Conservation (phyloP, 2,113 vertebrate species). For the Nibea albiflora region DNA sequence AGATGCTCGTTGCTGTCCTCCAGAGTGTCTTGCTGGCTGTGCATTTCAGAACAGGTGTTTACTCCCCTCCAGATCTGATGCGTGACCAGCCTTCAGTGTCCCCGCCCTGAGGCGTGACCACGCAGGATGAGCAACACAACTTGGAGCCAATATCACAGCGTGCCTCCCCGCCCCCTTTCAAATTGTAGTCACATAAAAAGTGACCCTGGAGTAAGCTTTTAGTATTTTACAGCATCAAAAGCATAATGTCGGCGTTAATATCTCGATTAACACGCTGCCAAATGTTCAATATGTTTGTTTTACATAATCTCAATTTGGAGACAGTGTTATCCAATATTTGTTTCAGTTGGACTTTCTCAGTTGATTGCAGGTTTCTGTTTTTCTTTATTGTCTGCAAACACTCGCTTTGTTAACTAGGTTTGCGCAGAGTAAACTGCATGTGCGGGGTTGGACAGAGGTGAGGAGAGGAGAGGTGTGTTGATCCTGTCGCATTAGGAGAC, state of each 20-base stretch:
- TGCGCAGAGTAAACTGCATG: neutral
- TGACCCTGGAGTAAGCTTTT: neutral
- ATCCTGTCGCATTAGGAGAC: slow-evolving; percentile 50
- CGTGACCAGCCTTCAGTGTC: slow-evolving; percentile 52
- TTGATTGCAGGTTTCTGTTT: neutral
- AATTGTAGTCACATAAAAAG: neutral
- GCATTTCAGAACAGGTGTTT: slow-evolving; percentile 59
- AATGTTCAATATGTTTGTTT: neutral
- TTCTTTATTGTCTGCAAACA: neutral
- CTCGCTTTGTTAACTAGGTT: neutral
- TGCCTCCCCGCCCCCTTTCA: slow-evolving; percentile 2
- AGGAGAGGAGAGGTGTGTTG: slow-evolving; percentile 54
- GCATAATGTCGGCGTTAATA: neutral
- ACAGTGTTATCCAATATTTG: neutral
- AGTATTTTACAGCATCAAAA: neutral
- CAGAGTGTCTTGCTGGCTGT: slow-evolving; percentile 8
- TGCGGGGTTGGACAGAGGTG: slow-evolving; percentile 44
- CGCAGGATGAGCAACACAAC: slow-evolving; percentile 1
- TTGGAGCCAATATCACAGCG: slow-evolving; percentile 8
- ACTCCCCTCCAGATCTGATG: slow-evolving; percentile 33
- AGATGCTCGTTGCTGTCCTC: slow-evolving; percentile 37
- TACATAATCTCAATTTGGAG: neutral
- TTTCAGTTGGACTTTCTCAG: neutral
- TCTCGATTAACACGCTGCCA: neutral
- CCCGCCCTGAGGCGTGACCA: slow-evolving; percentile 32